Conservation (phyloP, 2,113 vertebrate species). For the Ivindomyrus marchei region DNA sequence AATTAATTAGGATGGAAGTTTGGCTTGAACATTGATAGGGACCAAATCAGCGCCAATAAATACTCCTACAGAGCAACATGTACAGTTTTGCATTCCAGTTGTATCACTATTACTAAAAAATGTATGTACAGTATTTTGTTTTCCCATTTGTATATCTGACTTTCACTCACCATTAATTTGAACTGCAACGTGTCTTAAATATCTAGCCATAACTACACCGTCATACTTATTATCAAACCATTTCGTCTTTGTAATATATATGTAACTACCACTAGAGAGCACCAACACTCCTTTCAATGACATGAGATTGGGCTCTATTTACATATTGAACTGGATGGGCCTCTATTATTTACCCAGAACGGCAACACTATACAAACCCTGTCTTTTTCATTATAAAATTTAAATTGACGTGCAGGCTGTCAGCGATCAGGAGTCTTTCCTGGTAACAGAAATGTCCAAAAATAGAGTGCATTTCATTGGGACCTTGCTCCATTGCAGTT, state of each 20-base stretch:
- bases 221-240: background rate
- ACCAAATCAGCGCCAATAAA: background rate
- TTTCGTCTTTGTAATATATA: background rate
- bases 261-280: conserved; percentile 38
- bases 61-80: background rate
- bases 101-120: background rate
- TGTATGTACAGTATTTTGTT: background rate
- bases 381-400: background rate
- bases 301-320: background rate
- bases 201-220: background rate
- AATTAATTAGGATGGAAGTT: background rate
- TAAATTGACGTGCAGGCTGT: background rate
- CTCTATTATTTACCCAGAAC: background rate
- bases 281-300: conserved; percentile 2
- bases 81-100: background rate
- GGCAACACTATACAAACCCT: background rate
- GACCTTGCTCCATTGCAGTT: background rate
- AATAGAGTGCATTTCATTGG: background rate
- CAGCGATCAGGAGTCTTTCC: background rate
- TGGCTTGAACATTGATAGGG: background rate
- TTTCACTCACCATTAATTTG: background rate
- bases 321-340: background rate
- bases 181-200: background rate
- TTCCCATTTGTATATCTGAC: background rate
- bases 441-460: background rate